Conservation (phyloP, 1,140 invertebrate species). For the Penaeus indicus region DNA sequence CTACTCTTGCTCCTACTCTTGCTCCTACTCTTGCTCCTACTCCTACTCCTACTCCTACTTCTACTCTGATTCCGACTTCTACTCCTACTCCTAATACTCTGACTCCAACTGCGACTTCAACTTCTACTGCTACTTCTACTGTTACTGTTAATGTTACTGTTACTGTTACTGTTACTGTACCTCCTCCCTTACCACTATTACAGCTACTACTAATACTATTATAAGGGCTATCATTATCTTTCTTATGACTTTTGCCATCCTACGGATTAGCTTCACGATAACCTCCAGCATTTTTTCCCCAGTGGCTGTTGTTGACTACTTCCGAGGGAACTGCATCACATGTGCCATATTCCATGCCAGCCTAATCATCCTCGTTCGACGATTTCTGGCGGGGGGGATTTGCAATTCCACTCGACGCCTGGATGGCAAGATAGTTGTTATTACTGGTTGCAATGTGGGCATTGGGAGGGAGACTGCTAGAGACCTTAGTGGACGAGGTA, state of each 20-base stretch:
- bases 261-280: not conserved
- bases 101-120: too few species aligned
- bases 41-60: too few species aligned
- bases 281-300: not conserved
- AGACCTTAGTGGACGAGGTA: constrained; percentile 40
- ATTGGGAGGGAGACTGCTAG: constrained; percentile 73
- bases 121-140: too few species aligned
- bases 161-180: too few species aligned
- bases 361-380: constrained; percentile 27
- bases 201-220: too few species aligned
- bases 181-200: too few species aligned
- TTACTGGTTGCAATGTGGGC: constrained; percentile 77
- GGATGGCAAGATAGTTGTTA: constrained; percentile 74
- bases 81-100: too few species aligned
- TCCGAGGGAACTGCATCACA: not conserved
- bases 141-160: too few species aligned
- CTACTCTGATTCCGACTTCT: too few species aligned
- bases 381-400: constrained; percentile 16
- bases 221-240: too few species aligned
- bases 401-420: constrained; percentile 57
- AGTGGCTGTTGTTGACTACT: constrained; percentile 9
- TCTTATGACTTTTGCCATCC: not conserved
- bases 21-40: too few species aligned
- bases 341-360: not conserved
- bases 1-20: too few species aligned